A percentile compares a stretch with the other conserved stretches of the same genome.
phyloP scores from a whole-genome alignment of 23 tunicate genomes.

The Clavelina lepadiformis region DNA sequence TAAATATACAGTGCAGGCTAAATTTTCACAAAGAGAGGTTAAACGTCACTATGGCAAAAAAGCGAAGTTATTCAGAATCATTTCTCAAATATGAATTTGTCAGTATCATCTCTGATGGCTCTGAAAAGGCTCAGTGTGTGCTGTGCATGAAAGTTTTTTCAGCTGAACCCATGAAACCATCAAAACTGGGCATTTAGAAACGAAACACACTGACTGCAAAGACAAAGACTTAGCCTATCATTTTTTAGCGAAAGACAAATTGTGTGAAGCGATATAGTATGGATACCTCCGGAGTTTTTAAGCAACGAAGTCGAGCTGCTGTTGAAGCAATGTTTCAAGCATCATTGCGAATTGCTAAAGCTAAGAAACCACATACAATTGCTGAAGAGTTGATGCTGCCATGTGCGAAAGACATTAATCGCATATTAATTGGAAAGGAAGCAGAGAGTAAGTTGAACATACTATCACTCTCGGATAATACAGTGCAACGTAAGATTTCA shows the following conservation, averaged over 20 bases:
- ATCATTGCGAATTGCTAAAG: conserved; percentile 19
- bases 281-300: conserved; percentile 5
- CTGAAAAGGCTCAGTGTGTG: conserved; percentile 8
- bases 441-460: conserved; percentile 12
- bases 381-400: conserved; percentile 8
- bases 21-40: not conserved
- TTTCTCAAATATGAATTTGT: conserved; percentile 8
- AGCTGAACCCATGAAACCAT: conserved; percentile 13
- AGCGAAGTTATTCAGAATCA: not conserved
- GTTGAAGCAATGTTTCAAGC: not conserved
- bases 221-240: conserved; percentile 7
- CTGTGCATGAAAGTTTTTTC: conserved; percentile 13
- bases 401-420: not conserved
- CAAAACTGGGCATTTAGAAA: conserved; percentile 11
- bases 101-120: conserved; percentile 11
- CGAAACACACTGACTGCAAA: conserved; percentile 11
- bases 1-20: no score
- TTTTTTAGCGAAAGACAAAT: conserved; percentile 3
- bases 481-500: not conserved
- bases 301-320: not conserved
- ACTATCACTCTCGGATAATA: conserved; percentile 7
- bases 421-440: conserved; percentile 2
- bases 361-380: conserved; percentile 18
- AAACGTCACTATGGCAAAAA: conserved; percentile 4
- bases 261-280: conserved; percentile 10